phyloP scores from a whole-genome alignment of 2,113 vertebrate species.

The Octodon degus region DNA sequence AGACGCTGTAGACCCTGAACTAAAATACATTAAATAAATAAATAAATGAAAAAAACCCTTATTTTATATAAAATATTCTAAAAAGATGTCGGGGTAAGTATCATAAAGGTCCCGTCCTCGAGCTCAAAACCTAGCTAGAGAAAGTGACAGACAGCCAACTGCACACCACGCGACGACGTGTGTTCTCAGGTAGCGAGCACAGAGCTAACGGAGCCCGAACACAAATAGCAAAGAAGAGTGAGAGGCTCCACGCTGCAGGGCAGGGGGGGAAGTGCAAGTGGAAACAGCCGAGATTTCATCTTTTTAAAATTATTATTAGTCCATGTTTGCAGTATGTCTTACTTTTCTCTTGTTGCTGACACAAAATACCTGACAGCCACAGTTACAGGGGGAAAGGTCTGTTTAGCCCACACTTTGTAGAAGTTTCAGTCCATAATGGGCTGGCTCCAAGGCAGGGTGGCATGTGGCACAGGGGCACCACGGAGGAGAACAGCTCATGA shows the following conservation, averaged over 20 bases:
- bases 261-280: neutral
- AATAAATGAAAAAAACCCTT: neutral
- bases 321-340: neutral
- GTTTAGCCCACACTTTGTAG: neutral
- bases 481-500: neutral
- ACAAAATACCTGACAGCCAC: neutral
- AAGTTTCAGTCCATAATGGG: too few species aligned
- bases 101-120: neutral
- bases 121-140: neutral
- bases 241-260: neutral
- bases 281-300: neutral
- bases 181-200: rapidly evolving
- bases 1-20: too few species aligned
- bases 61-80: neutral
- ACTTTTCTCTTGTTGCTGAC: neutral
- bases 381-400: neutral
- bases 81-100: neutral
- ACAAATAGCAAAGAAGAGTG: neutral
- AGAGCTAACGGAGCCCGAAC: neutral
- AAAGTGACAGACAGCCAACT: neutral
- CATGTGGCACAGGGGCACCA: neutral
- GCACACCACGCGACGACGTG: neutral
- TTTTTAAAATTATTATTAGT: neutral
- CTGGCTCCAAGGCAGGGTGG: too few species aligned
- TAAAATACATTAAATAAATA: too few species aligned